These are phyloP conservation scores for Alligator mississippiensis DNA, from an alignment of 2,113 vertebrate species.

Conservation along the genomic window DNA sequence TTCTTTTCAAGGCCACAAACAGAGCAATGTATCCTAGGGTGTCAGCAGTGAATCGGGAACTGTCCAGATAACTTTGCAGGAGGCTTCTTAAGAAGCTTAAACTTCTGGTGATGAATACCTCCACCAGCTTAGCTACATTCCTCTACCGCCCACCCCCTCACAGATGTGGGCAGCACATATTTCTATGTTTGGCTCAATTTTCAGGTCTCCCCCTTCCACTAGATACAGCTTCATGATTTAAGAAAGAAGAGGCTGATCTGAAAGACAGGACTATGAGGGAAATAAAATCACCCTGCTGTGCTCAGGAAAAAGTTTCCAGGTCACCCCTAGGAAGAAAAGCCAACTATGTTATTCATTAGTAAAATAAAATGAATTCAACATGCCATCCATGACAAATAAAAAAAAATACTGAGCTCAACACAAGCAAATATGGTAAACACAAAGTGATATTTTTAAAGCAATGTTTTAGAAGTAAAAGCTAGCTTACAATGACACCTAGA, in stretches of 20 bases:
- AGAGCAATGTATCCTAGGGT: neutral
- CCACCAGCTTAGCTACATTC: neutral
- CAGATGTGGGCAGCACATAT: fast-evolving
- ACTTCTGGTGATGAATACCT: neutral
- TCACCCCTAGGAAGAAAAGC: neutral
- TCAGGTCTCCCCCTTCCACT: fast-evolving
- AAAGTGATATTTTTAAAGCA: neutral
- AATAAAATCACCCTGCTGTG: neutral
- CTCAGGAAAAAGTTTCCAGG: neutral
- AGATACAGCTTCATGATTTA: neutral
- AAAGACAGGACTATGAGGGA: neutral
- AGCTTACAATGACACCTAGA: slow-evolving; percentile 45
- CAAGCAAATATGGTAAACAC: neutral
- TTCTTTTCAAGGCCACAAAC: slow-evolving; percentile 2
- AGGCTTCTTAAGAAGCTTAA: neutral
- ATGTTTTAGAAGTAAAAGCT: neutral
- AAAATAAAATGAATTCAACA: fast-evolving
- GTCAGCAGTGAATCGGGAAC: neutral
- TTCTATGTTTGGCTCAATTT: neutral
- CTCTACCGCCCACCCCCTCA: neutral
- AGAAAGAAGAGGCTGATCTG: neutral
- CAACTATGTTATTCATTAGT: fast-evolving
- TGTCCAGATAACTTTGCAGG: neutral
- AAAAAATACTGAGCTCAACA: fast-evolving
- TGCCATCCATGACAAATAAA: fast-evolving